These are phyloP conservation scores for Balearica regulorum DNA, from an alignment of 2,797 vertebrate genomes.

Conservation along the genomic window DNA sequence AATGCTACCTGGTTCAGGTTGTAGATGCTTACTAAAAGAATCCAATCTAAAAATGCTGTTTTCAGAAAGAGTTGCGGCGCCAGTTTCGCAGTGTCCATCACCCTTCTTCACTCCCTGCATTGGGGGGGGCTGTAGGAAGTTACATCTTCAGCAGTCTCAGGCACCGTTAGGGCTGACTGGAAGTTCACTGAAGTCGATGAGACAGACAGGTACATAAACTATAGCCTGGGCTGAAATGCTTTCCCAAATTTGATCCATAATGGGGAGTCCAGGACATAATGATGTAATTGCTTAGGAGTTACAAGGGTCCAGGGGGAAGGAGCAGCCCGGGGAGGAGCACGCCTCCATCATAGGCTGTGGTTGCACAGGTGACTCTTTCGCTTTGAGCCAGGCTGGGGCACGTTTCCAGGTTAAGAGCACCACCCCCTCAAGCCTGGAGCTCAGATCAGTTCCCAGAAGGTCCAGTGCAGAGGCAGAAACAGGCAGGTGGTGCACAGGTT, in stretches of 20 bases:
- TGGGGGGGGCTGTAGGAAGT: rapidly evolving
- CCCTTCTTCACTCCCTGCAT: background rate
- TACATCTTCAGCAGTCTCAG: rapidly evolving
- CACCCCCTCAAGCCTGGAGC: background rate
- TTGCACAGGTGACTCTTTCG: background rate
- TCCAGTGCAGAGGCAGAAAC: background rate
- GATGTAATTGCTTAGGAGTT: background rate
- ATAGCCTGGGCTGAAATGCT: background rate
- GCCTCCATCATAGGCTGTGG: background rate
- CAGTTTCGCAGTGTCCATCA: background rate
- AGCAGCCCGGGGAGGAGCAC: rapidly evolving
- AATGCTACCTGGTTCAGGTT: background rate
- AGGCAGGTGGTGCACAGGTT: background rate
- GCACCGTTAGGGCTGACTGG: background rate
- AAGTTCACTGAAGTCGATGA: background rate
- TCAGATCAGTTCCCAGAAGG: background rate
- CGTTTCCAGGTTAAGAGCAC: background rate
- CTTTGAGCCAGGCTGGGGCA: background rate
- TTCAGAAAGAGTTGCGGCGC: background rate
- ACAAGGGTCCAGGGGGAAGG: background rate
- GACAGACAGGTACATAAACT: background rate
- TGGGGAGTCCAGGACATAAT: background rate
- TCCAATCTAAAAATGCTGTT: background rate
- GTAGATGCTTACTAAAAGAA: background rate
- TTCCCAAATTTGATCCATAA: background rate